A percentile compares a stretch with the other conserved stretches of the same genome.
These are phyloP conservation scores for Philopotamus ludificatus DNA, from an alignment of 1,140 invertebrate genomes.

Conservation along the genomic window DNA sequence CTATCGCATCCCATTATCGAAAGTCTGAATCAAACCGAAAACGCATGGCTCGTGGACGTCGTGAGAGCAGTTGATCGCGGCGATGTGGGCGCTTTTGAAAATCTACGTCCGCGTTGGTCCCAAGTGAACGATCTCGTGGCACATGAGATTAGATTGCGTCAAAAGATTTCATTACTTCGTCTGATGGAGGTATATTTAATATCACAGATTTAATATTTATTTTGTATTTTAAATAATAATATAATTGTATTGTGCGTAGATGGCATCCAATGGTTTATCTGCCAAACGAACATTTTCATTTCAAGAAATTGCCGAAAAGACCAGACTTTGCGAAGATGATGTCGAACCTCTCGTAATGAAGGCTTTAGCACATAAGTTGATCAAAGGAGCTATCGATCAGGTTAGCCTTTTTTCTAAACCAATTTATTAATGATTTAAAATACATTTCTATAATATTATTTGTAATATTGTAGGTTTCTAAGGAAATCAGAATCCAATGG, in stretches of 20 bases:
- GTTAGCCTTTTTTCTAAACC: conserved; percentile 58
- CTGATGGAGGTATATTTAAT: conserved; percentile 86
- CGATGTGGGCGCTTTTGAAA: conserved; percentile 83
- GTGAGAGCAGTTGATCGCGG: conserved; percentile 92
- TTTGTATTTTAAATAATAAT: not conserved
- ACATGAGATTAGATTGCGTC: conserved; percentile 78
- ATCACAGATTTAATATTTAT: not conserved
- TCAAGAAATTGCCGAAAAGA: conserved; percentile 84
- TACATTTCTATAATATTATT: not conserved
- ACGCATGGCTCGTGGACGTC: conserved; percentile 88
- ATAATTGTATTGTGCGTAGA: conserved; percentile 46
- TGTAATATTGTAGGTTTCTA: conserved; percentile 44
- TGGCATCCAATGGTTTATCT: conserved; percentile 73
- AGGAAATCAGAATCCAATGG: conserved; percentile 47
- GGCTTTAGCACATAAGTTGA: conserved; percentile 90
- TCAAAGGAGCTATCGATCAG: conserved; percentile 95
- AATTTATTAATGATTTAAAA: conserved; percentile 2
- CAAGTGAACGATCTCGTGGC: conserved; percentile 83
- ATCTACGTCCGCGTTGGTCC: conserved; percentile 77
- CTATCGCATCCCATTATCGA: conserved; percentile 92
- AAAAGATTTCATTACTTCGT: conserved; percentile 94
- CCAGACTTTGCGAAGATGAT: conserved; percentile 77
- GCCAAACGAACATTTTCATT: conserved; percentile 82
- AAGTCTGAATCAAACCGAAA: conserved; percentile 76
- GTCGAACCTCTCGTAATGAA: conserved; percentile 98